Conservation (phyloP, 2,888 invertebrate species). For the Ornithoptera alexandrae region DNA sequence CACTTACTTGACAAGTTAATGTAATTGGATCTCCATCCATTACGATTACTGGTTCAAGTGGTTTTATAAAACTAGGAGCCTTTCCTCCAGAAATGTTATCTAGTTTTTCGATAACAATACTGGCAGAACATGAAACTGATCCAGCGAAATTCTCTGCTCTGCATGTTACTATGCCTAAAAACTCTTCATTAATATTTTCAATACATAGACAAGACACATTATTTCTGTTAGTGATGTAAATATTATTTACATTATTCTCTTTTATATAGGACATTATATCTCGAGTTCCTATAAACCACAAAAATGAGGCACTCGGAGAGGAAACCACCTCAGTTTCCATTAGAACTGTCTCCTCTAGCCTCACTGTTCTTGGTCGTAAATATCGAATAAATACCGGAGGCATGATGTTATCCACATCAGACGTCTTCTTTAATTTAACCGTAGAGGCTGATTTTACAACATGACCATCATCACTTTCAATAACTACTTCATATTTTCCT, state of each 20-base stretch:
- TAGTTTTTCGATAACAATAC: slow-evolving; percentile 80
- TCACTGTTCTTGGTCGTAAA: slow-evolving; percentile 84
- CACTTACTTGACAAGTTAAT: slow-evolving; percentile 86
- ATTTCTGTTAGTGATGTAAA: slow-evolving; percentile 84
- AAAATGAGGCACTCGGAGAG: slow-evolving; percentile 89
- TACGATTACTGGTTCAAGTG: slow-evolving; percentile 86
- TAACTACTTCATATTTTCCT: slow-evolving; percentile 93
- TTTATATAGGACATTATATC: slow-evolving; percentile 80
- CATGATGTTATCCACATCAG: slow-evolving; percentile 80
- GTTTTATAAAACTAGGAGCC: slow-evolving; percentile 87
- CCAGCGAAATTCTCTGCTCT: slow-evolving; percentile 94
- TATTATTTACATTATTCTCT: slow-evolving; percentile 83
- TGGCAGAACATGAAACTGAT: slow-evolving; percentile 91
- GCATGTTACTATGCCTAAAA: slow-evolving; percentile 89
- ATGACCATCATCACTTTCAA: slow-evolving; percentile 85
- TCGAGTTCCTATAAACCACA: slow-evolving; percentile 89
- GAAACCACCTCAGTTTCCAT: slow-evolving; percentile 89
- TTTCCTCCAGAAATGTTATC: slow-evolving; percentile 56
- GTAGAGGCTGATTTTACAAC: slow-evolving; percentile 90
- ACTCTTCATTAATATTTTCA: slow-evolving; percentile 84
- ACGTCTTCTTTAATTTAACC: slow-evolving; percentile 85
- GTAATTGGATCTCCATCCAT: slow-evolving; percentile 94
- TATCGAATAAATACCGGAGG: slow-evolving; percentile 88
- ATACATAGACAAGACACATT: slow-evolving; percentile 90
- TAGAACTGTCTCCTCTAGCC: slow-evolving; percentile 87